phyloP scores from a whole-genome alignment of 2,113 vertebrate genomes.

The Anas platyrhynchos region DNA sequence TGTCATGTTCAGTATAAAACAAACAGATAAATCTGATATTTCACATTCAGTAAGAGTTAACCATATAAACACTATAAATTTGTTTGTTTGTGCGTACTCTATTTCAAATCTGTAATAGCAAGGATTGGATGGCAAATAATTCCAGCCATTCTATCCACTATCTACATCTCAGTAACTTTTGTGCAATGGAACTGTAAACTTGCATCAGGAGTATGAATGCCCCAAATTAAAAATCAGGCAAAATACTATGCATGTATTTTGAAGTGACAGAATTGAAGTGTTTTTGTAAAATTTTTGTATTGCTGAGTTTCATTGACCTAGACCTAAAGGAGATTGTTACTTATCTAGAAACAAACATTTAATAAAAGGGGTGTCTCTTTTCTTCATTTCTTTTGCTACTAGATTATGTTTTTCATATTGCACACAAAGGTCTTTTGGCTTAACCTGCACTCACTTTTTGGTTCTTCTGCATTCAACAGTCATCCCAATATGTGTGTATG shows the following conservation, averaged over 20 bases:
- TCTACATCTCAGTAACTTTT: neutral
- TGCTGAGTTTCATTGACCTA: neutral
- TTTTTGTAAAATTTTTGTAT: neutral
- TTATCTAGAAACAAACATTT: neutral
- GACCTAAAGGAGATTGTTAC: neutral
- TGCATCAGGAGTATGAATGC: neutral
- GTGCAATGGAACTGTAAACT: neutral
- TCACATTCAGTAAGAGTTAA: neutral
- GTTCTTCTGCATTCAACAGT: neutral
- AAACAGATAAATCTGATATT: neutral
- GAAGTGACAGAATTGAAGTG: neutral
- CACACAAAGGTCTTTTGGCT: neutral
- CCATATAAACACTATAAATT: neutral
- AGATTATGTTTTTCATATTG: neutral
- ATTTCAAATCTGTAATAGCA: neutral
- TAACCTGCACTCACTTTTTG: neutral
- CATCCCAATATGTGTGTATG: fast-evolving
- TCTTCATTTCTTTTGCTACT: neutral
- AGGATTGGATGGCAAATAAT: neutral
- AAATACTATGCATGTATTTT: neutral
- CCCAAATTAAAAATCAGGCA: neutral
- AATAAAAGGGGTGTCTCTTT: neutral
- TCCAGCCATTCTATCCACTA: neutral
- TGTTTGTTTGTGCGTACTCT: neutral
- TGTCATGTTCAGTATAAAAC: neutral